Base-by-base conservation (phyloP, 1,140 invertebrate species). In the Drosophila asahinai region DNA sequence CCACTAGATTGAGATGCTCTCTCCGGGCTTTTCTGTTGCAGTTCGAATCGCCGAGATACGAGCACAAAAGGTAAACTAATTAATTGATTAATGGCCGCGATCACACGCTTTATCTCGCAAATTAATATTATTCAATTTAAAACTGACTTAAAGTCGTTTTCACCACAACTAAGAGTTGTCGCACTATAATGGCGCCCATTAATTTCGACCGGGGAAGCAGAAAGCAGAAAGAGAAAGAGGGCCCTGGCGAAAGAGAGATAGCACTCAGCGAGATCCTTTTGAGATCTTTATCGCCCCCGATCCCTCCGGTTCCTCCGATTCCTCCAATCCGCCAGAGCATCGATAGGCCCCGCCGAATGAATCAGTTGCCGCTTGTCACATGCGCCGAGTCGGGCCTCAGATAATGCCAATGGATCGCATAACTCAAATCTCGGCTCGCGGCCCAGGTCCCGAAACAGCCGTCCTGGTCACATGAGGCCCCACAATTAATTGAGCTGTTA, bases 81-180 rank as follows among this genome's bases (percentile, higher is more conserved):
- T 87, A 91, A 91, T 81, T 91, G 89, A 91, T 91, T 87, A 76
- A 91, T 90, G 68, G 42, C 74, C 47, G 42, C 81, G 78, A 90
- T 90, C 86, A 86, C 65, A 74, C 67, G 72, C 75, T 51, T 72
- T 86, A 90, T 91, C 87, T 65, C 51, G 74, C 80, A 68, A 91
- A 91, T 91, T 91, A 91, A 91, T 91, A 79, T 91, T 83, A 80
- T 91, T 87, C 83, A 91, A 75, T 80, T 86, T 81, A 78, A 90
- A 80, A 77, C 70, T 84, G 86, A 91, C 86, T 90, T 82, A 77
- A 90, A 83, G 80, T 86, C 82, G 73, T 91, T 90, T 90, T 90
- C 87, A 90, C 86, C 86, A 91, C 81, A 90, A 91, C 87, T 90
- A 90, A 90, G 80, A 90, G 87, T 90, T 90, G 86, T 90, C 87